A percentile compares a stretch with the other conserved stretches of the same genome.
phyloP scores from a whole-genome alignment of 2,797 vertebrate species.

The Tarsius wallacei region DNA sequence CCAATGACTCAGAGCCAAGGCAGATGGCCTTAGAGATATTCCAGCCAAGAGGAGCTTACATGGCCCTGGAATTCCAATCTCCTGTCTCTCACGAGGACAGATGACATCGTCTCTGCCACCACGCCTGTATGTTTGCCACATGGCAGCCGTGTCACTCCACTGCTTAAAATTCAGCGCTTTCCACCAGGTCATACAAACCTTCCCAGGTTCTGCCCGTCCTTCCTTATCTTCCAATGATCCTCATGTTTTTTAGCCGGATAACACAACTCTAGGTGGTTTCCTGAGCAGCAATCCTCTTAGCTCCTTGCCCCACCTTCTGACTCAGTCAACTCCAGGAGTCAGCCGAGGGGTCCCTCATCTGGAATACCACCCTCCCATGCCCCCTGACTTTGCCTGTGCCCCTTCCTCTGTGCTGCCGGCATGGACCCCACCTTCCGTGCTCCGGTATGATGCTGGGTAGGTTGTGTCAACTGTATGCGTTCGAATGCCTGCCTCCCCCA shows the following conservation, averaged over 20 bases:
- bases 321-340: not conserved
- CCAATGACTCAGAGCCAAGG: not conserved
- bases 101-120: not conserved
- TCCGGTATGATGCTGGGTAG: not conserved
- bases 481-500: not conserved
- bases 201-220: not conserved
- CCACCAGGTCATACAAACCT: not conserved
- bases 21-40: not conserved
- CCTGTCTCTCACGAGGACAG: not conserved
- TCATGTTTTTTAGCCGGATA: not conserved
- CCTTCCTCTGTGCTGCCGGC: not conserved
- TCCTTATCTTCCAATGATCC: not conserved
- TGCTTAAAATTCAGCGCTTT: not conserved
- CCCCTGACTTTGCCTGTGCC: not conserved
- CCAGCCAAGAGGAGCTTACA: not conserved
- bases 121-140: not conserved
- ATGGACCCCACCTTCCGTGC: accelerated
- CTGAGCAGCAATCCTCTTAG: not conserved
- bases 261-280: not conserved
- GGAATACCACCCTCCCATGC: accelerated
- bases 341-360: not conserved
- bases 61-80: not conserved
- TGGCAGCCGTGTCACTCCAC: no score
- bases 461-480: not conserved
- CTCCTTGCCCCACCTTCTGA: not conserved